A percentile compares a stretch with the other conserved stretches of the same genome.
Evolutionary conservation across 2,113 vertebrate genomes (phyloP).

Genomic region (Orcinus orca): DNA sequence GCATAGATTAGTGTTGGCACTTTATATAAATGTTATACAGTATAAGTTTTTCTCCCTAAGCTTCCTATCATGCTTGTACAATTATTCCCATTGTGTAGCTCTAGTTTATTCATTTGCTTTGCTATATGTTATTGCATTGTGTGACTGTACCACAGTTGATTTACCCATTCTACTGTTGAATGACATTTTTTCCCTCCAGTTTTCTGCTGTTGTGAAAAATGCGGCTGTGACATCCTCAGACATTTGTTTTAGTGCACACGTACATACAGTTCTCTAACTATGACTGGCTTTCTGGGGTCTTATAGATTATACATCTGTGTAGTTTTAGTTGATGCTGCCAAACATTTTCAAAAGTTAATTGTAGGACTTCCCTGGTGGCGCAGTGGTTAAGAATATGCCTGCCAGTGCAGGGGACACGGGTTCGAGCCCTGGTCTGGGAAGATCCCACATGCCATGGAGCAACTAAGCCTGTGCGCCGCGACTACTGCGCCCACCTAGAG

Average conservation of each 20-base stretch:
- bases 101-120: background rate
- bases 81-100: background rate
- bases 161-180: background rate
- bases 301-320: background rate
- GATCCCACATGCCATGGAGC: too few relatives aligned
- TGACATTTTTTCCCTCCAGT: background rate
- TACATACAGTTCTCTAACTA: background rate
- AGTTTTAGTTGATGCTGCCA: background rate
- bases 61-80: background rate
- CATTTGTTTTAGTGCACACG: background rate
- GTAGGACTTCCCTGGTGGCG: too few relatives aligned
- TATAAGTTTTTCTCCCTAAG: background rate
- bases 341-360: background rate
- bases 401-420: too few relatives aligned
- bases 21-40: background rate
- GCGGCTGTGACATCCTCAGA: background rate
- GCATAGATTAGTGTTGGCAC: background rate
- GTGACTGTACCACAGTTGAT: background rate
- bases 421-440: too few relatives aligned
- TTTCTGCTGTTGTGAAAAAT: background rate
- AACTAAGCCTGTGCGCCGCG: too few relatives aligned
- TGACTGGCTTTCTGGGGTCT: background rate
- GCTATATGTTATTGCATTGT: background rate
- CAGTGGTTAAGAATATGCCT: too few relatives aligned
- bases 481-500: too few relatives aligned